Conservation (phyloP, 2,888 invertebrate species). For the Pasiphila rectangulata region DNA sequence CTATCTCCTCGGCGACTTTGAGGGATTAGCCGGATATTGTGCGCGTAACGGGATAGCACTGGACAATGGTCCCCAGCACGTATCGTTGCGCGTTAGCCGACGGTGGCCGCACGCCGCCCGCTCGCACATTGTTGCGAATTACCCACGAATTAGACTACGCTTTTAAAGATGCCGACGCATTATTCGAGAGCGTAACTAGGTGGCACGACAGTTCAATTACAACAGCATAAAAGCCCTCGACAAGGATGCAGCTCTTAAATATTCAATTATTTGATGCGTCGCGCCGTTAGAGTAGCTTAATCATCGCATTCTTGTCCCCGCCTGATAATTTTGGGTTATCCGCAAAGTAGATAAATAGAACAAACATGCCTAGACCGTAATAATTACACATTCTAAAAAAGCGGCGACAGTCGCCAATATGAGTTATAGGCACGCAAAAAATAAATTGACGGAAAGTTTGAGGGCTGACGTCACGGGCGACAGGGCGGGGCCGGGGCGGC, state of each 20-base stretch:
- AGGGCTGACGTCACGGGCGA: constrained; percentile 74
- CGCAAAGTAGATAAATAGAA: constrained; percentile 57
- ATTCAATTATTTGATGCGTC: constrained; percentile 32
- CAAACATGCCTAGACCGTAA: constrained; percentile 66
- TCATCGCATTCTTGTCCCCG: constrained; percentile 46
- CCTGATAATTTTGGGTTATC: constrained; percentile 51
- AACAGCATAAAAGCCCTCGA: constrained; percentile 37
- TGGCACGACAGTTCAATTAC: constrained; percentile 61
- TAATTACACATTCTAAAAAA: constrained; percentile 72
- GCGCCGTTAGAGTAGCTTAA: constrained; percentile 36
- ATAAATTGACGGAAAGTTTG: constrained; percentile 61
- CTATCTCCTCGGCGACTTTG: constrained; percentile 68
- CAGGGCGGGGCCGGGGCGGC: constrained; percentile 75
- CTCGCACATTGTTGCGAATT: constrained; percentile 68
- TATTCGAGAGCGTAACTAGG: constrained; percentile 73
- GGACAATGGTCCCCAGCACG: constrained; percentile 60
- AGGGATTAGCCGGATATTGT: constrained; percentile 73
- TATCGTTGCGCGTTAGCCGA: constrained; percentile 75
- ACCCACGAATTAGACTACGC: constrained; percentile 71
- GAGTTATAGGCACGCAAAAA: constrained; percentile 71
- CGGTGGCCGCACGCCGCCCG: constrained; percentile 46
- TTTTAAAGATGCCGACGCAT: constrained; percentile 56
- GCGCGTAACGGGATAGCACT: constrained; percentile 61
- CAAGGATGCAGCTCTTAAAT: constrained; percentile 20
- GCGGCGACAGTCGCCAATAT: constrained; percentile 77